Evolutionary conservation across 2,888 invertebrate genomes (phyloP), one percentile per base, ranked within the genome.

Genomic region (Cryptus viduatorius): DNA sequence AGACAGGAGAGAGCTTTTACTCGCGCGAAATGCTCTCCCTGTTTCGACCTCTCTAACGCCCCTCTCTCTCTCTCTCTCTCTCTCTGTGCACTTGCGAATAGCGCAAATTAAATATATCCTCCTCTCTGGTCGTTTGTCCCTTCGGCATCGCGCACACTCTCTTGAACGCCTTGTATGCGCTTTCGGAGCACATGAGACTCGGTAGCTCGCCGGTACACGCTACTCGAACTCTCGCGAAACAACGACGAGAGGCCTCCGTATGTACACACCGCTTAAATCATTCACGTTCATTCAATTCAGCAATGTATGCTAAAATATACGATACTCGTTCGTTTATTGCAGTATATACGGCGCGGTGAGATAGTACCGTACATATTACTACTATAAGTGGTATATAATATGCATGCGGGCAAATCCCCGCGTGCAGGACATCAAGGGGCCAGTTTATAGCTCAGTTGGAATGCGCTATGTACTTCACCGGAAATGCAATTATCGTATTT

Each of bases 401-500:
- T 71, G 75, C 71, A 79, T 80, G 86, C 77, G 84, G 82, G 86
- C 82, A 71, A 84, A 86, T 82, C 82, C 79, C 72, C 56, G 75
- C 83, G 75, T 71, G 65, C 83, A 80, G 78, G 68, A 61, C 82
- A 82, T 29, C 68, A 59, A 77, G 81, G 78, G 84, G 78, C 84
- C 80, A 76, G 79, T 84, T 82, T 82, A 82, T 82, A 79, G 82
- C 84, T 86, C 84, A 84, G 84, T 86, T 79, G 82, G 84, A 83
- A 87, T 84, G 72, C 80, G 68, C 77, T 65, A 59, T 59, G 67
- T 68, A 77, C 84, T 81, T 59, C 82, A 85, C 87, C 86, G 88
- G 87, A 89, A 88, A 87, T 76, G 85, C 86, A 87, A 89, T 89
- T 87, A 89, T 87, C 85, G 86, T 88, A 87, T 86, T 86, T 86